phyloP scores from a whole-genome alignment of 2,113 vertebrate genomes.

The Oenanthe oenanthe region DNA sequence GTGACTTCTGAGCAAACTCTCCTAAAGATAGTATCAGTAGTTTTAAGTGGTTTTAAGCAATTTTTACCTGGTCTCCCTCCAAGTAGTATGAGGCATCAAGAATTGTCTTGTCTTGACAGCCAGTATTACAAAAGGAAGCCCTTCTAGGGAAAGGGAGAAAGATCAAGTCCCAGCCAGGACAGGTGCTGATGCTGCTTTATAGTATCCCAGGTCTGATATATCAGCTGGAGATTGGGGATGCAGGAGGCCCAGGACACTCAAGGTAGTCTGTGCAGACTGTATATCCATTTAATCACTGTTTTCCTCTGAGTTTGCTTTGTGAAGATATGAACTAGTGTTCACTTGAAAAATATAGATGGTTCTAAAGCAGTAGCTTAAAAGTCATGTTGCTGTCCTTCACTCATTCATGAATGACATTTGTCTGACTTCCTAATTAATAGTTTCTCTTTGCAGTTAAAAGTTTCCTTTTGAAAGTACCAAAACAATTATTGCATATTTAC shows the following conservation, averaged over 20 bases:
- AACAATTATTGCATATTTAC: not conserved
- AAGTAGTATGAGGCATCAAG: not conserved
- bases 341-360: not conserved
- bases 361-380: not conserved
- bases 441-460: not conserved
- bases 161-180: not conserved
- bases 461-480: not conserved
- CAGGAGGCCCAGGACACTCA: not conserved
- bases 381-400: not conserved
- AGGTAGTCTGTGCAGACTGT: not conserved
- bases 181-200: not conserved
- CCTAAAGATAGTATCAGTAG: not conserved
- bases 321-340: not conserved
- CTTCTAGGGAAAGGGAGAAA: not conserved
- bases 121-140: not conserved
- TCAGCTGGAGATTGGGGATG: not conserved
- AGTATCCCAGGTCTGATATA: not conserved
- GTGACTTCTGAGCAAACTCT: not conserved
- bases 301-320: not conserved
- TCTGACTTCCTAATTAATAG: not conserved
- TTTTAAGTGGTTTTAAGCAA: not conserved
- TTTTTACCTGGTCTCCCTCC: not conserved
- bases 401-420: not conserved
- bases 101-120: not conserved
- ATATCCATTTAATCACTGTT: not conserved